Evolutionary conservation across 2,888 invertebrate species (phyloP), one percentile per base, ranked within the genome.

Genomic region (Leucoptera coffeella): DNA sequence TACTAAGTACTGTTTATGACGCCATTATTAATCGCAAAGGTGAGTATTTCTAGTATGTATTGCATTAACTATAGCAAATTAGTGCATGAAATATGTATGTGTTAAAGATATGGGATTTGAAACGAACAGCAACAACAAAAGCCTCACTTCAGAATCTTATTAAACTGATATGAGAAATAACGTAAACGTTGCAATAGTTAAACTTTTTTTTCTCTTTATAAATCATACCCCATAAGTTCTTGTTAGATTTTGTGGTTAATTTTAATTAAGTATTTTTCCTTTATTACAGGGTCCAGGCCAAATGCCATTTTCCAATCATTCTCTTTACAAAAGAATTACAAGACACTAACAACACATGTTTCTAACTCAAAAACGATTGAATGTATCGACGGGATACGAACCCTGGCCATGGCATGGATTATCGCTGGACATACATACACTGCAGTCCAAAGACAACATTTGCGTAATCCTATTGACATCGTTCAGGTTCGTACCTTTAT

Each of bases 401-500:
- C 55, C 0, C 38, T 73, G 0, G 62, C 69, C 7, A 69, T 72
- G 53, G 42, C 60, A 38, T 74, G 74, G 74, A 57, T 74, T 19
- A 47, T 73, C 12, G 25, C 61, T 2, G 65, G 61, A 0, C 73
- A 74, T 25, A 45, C 54, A 0, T 58, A 48, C 22, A 30, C 35
- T 4, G 38, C 38, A 29, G 41, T 44, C 24, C 27, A 37, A 4
- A n/a, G 35, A 17, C 24, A 38, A 15, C n/a, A 36, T 15, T 23
- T 43, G 29, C 38, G 39, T 3, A 60, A 60, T 33, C 41, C 48
- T 3, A 9, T 38, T 2, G 48, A 50, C 13, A 29, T 38, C 13
- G 14, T 45, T 0, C 15, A 30, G 22, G 59, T 58, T 11, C n/a
- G 11, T 19, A 1, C 12, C 12, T 12, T 25, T 5, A 9, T 9